These are phyloP conservation scores for Trichopria drosophilae DNA, from an alignment of 2,888 invertebrate genomes.

Conservation along the genomic window DNA sequence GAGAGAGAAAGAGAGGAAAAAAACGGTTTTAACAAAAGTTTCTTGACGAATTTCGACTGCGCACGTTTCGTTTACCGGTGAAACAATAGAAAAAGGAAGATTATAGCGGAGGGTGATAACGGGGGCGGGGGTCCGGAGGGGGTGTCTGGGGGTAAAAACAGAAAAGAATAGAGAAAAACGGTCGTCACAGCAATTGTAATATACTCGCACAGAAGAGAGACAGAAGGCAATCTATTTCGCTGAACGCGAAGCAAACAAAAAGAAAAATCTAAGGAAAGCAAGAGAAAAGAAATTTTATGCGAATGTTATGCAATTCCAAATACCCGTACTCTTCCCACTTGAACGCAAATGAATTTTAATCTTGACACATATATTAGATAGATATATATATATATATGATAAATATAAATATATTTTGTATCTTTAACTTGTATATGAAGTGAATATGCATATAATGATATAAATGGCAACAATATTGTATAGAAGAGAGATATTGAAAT, in stretches of 20 bases:
- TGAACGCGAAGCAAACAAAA: too few species aligned
- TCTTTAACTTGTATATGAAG: slow-evolving; percentile 57
- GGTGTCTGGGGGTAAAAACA: too few species aligned
- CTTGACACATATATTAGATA: slow-evolving; percentile 38
- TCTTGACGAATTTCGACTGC: too few species aligned
- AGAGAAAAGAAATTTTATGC: slow-evolving; percentile 31
- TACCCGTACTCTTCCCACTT: slow-evolving; percentile 29
- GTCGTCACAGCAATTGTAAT: slow-evolving; percentile 28
- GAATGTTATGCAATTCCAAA: slow-evolving; percentile 43
- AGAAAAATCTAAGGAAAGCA: background rate
- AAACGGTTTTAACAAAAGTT: too few species aligned
- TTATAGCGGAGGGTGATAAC: too few species aligned
- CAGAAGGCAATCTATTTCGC: too few species aligned
- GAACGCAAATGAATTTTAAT: slow-evolving; percentile 48
- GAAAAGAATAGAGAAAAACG: slow-evolving; percentile 11
- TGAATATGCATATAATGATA: slow-evolving; percentile 55
- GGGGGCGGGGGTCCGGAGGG: too few species aligned
- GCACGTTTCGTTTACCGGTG: too few species aligned
- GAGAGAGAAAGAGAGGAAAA: too few species aligned
- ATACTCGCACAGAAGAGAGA: slow-evolving; percentile 17
- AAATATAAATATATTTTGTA: slow-evolving; percentile 56
- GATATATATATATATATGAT: slow-evolving; percentile 34
- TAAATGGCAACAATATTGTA: slow-evolving; percentile 56
- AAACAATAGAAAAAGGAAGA: too few species aligned
- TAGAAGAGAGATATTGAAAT: slow-evolving; percentile 60